Conservation (phyloP, 2,797 vertebrate genomes). For the Neostethus bicornis region DNA sequence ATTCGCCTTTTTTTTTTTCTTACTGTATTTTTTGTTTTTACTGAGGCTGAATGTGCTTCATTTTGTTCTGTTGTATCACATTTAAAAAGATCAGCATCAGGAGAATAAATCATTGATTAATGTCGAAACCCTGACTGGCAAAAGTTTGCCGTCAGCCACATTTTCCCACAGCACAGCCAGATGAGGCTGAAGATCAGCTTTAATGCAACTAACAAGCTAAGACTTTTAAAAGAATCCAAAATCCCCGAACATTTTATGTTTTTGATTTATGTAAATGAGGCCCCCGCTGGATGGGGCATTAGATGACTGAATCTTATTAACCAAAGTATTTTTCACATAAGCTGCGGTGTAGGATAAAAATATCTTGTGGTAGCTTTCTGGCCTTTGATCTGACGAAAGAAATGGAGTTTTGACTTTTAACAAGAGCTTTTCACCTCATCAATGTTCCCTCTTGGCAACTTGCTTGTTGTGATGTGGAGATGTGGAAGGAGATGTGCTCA, state of each 20-base stretch:
- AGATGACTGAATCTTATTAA: not conserved
- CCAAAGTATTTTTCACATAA: slow-evolving; percentile 2
- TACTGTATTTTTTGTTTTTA: slow-evolving; percentile 9
- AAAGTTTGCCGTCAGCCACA: slow-evolving; percentile 30
- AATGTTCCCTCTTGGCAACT: too few species aligned
- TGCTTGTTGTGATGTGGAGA: too few species aligned
- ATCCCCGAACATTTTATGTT: slow-evolving; percentile 2
- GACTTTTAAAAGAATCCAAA: slow-evolving; percentile 20
- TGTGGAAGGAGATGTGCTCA: too few species aligned
- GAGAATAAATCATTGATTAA: slow-evolving; percentile 54
- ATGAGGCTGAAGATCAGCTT: slow-evolving; percentile 31
- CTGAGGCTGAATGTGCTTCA: not conserved
- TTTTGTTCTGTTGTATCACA: slow-evolving; percentile 28
- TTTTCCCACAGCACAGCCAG: slow-evolving; percentile 22
- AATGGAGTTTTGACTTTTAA: slow-evolving; percentile 8
- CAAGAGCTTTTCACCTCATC: not conserved
- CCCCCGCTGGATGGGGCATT: not conserved
- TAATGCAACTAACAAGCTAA: slow-evolving; percentile 11
- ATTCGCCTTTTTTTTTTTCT: slow-evolving; percentile 2
- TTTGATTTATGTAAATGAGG: not conserved
- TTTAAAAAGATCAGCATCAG: slow-evolving; percentile 41
- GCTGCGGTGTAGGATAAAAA: not conserved
- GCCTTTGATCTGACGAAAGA: slow-evolving; percentile 1
- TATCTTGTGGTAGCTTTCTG: not conserved
- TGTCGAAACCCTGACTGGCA: slow-evolving; percentile 31